Base-by-base conservation (phyloP, 2,888 invertebrate species). In the Mechanitis mazaeus region DNA sequence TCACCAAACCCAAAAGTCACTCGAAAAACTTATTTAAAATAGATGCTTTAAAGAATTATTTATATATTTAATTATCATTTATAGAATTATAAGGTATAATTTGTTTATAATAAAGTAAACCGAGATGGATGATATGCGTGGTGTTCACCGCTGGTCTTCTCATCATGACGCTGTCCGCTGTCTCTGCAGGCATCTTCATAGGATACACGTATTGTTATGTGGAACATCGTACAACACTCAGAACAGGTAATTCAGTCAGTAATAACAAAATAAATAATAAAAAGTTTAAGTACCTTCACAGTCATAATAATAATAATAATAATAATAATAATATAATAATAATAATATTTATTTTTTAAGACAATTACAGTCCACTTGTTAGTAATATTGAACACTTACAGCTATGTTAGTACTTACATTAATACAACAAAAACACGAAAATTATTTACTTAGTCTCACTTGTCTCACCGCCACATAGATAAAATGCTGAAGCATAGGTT, bases 171-270 rank as follows among this genome's bases (percentile, higher is more conserved):
- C n/a, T 77, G 1, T 76, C 81, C 1, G 83, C 86, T 0, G 69
- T 86, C 2, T 72, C 75, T 1, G 72, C 84, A 3, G 87, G 87
- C 1, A 75, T 79, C 7, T 71, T 85, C 59, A 77, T 87, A 42
- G 87, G 87, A 1, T 87, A 87, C 71, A 83, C 83, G 3, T 86
- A 83, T 69, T 87, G 85, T 70, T 87, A 85, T 69, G 71, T 87
- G 20, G 85, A 85, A 64, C 78, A 84, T 64, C 74, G 75, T 58
- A 70, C 72, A 20, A 74, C 72, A 12, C 61, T 67, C 5, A 64
- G 58, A 53, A 45, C 63, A 60, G 68, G 70, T 71, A 33, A 31
- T 42, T 9, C 4, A 35, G 3, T 33, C 7, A 9, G 7, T 11
- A 42, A 42, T 9, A 42, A 1, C 11, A 42, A 42, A 42, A 11